These are phyloP conservation scores for Saimiri boliviensis DNA, from an alignment of 2,113 vertebrate genomes.

Conservation along the genomic window DNA sequence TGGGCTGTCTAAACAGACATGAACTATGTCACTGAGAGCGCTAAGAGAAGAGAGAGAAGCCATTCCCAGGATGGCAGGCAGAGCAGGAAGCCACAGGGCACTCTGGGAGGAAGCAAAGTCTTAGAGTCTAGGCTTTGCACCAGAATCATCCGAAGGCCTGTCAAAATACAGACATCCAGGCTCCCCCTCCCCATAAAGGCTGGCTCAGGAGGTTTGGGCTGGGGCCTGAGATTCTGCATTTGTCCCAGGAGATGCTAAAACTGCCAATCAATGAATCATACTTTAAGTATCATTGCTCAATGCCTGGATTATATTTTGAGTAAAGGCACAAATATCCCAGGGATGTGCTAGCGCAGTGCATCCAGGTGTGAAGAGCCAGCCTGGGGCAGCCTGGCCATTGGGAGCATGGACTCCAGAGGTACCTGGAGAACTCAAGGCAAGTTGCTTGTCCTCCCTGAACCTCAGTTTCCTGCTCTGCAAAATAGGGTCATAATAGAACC, in stretches of 20 bases:
- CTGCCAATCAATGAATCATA: not conserved
- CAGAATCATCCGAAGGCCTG: not conserved
- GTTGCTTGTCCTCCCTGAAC: not conserved
- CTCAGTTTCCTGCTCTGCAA: constrained; percentile 18
- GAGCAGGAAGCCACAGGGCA: not conserved
- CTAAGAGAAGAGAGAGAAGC: not conserved
- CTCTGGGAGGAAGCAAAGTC: not conserved
- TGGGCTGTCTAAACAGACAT: not conserved
- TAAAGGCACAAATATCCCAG: not conserved
- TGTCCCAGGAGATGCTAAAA: not conserved
- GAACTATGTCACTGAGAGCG: not conserved
- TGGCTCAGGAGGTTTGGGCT: not conserved
- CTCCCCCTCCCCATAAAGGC: not conserved
- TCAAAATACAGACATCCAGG: not conserved
- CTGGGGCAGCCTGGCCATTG: not conserved
- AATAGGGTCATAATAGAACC: not conserved
- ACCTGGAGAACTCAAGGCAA: not conserved
- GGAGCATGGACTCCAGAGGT: not conserved
- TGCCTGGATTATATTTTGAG: not conserved
- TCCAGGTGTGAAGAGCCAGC: not conserved
- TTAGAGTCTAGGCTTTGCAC: not conserved
- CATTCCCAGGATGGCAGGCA: not conserved
- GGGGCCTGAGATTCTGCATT: not conserved
- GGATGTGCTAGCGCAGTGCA: not conserved
- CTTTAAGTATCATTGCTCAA: not conserved